A percentile compares a stretch with the other conserved stretches of the same genome.
Evolutionary conservation across 2,888 invertebrate species (phyloP).

Genomic region (Oxystoma pomonae): DNA sequence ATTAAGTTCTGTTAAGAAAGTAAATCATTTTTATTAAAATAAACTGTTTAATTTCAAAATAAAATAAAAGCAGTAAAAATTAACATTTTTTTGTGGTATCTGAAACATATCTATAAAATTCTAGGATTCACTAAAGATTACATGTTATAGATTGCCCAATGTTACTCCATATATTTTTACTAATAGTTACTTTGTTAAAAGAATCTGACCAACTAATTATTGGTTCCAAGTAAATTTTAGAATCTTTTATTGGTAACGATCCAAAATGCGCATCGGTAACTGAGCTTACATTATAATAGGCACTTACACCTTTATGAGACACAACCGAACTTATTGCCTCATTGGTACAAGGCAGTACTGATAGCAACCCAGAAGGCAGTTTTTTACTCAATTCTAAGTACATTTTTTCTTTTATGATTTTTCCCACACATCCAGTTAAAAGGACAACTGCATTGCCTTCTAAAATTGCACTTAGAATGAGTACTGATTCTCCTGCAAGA

Average conservation of each 20-base stretch:
- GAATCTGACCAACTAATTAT: too few relatives aligned
- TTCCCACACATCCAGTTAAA: slow-evolving; percentile 16
- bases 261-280: slow-evolving; percentile 4
- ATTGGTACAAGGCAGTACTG: slow-evolving; percentile 25
- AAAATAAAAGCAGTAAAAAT: too few relatives aligned
- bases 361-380: slow-evolving; percentile 30
- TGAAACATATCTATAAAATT: too few relatives aligned
- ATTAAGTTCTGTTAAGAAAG: too few relatives aligned
- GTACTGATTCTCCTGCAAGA: slow-evolving; percentile 4
- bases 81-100: too few relatives aligned
- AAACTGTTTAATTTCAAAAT: too few relatives aligned
- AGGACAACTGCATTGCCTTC: slow-evolving; percentile 41
- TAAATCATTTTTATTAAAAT: too few relatives aligned
- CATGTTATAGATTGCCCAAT: slow-evolving; percentile 32
- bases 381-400: slow-evolving; percentile 28
- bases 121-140: too few relatives aligned
- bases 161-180: slow-evolving; percentile 40
- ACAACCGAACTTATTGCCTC: slow-evolving; percentile 24
- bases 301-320: slow-evolving; percentile 21
- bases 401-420: slow-evolving; percentile 15
- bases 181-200: slow-evolving; percentile 28
- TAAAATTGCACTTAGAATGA: slow-evolving; percentile 16
- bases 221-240: slow-evolving; percentile 25
- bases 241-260: slow-evolving; percentile 18
- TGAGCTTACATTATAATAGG: neutral